These are phyloP conservation scores for Caenorhabditis latens DNA, from an alignment of 1,140 invertebrate species.

Conservation along the genomic window DNA sequence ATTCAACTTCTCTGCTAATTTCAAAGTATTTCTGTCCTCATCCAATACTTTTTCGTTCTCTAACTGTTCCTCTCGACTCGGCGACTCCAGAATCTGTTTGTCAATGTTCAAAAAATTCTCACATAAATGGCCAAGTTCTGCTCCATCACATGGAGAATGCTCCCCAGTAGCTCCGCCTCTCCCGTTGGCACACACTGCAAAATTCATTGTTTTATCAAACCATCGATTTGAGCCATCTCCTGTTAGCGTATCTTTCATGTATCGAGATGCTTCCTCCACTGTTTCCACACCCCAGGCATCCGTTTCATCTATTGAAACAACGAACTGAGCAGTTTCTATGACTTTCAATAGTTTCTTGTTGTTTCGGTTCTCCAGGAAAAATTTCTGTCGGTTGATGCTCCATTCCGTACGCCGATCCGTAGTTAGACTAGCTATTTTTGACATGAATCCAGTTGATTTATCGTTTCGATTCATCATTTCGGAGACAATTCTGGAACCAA, in stretches of 20 bases:
- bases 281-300: conserved; percentile 60
- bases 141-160: conserved; percentile 85
- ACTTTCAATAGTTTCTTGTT: conserved; percentile 65
- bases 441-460: conserved; percentile 60
- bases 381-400: conserved; percentile 67
- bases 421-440: conserved; percentile 66
- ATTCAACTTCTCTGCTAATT: conserved; percentile 50
- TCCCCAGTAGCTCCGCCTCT: conserved; percentile 90
- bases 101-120: conserved; percentile 70
- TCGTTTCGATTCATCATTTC: conserved; percentile 68
- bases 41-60: background rate
- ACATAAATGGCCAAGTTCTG: conserved; percentile 66
- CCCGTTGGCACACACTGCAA: conserved; percentile 96
- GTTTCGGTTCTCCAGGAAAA: conserved; percentile 68
- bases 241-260: conserved; percentile 83
- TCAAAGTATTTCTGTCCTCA: background rate
- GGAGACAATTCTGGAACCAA: conserved; percentile 65
- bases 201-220: conserved; percentile 95
- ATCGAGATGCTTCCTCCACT: conserved; percentile 49
- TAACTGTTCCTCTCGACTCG: conserved; percentile 25
- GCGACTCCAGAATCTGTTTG: conserved; percentile 63
- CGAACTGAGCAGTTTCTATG: conserved; percentile 68
- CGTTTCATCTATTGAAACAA: conserved; percentile 60
- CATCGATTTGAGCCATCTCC: conserved; percentile 94
- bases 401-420: conserved; percentile 69